Conservation (phyloP, 2,888 invertebrate genomes). For the Syritta pipiens region DNA sequence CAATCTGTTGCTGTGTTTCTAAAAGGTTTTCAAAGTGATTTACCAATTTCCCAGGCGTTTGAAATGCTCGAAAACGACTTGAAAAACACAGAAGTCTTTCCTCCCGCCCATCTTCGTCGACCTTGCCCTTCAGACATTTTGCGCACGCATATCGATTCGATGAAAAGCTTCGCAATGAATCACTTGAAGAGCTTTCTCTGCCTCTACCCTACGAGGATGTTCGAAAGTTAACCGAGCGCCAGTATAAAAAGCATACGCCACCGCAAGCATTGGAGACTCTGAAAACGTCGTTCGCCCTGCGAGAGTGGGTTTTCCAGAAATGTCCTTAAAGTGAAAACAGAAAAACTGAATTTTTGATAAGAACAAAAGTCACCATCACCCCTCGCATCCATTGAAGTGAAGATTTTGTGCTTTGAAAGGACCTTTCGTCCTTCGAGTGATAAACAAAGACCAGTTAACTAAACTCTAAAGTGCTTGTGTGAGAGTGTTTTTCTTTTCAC, state of each 20-base stretch:
- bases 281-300: constrained; percentile 40
- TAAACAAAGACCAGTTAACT: constrained; percentile 29
- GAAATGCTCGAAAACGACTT: too few relatives aligned
- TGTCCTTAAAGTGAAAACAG: constrained; percentile 2
- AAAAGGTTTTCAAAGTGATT: background rate
- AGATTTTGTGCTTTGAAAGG: constrained; percentile 17
- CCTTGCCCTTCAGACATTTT: constrained; percentile 69
- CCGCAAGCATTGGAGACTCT: constrained; percentile 29
- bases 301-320: constrained; percentile 9
- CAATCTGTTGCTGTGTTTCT: constrained; percentile 57
- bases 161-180: constrained; percentile 57
- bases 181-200: constrained; percentile 26
- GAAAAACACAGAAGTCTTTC: too few relatives aligned
- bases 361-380: background rate
- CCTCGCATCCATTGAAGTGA: background rate
- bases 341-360: background rate
- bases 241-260: constrained; percentile 54
- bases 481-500: constrained; percentile 22
- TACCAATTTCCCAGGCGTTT: constrained; percentile 1
- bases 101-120: too few relatives aligned
- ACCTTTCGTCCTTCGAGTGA: constrained; percentile 29
- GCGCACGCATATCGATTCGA: constrained; percentile 68
- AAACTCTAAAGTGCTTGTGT: background rate
- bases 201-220: constrained; percentile 3
- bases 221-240: constrained; percentile 25